Percentiles rank a stretch among this genome's conserved stretches.
Evolutionary conservation across 2,797 vertebrate species (phyloP).

Genomic region (Syngnathus rostellatus): DNA sequence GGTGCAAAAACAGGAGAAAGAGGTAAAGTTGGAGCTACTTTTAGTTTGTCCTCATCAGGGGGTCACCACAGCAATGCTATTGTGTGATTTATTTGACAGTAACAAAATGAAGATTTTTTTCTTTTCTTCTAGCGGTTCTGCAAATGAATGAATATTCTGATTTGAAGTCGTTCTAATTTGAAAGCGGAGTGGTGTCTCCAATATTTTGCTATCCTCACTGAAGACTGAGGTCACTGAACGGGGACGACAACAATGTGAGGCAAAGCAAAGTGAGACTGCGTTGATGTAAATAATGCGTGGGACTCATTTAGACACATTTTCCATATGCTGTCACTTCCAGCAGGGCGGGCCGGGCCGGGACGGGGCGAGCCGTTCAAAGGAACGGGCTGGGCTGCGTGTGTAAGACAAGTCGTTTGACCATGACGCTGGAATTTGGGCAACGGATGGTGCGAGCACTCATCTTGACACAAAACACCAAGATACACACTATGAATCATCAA

Average conservation of each 20-base stretch:
- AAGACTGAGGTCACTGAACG: constrained; percentile 1
- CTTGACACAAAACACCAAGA: constrained; percentile 56
- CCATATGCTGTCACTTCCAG: constrained; percentile 72
- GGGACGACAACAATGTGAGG: constrained; percentile 8
- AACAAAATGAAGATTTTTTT: no score
- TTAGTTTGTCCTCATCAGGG: no score
- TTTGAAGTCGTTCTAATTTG: no score
- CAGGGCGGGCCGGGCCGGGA: constrained; percentile 59
- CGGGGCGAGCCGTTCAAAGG: constrained; percentile 48
- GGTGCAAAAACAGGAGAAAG: no score
- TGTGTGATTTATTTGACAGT: no score
- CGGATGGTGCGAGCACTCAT: constrained; percentile 32
- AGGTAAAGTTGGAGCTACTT: no score
- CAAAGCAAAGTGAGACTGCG: constrained; percentile 45
- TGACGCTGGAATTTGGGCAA: constrained; percentile 49
- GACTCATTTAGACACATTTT: constrained; percentile 66
- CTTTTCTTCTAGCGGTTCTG: no score
- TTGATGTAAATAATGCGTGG: constrained; percentile 61
- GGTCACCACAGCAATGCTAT: no score
- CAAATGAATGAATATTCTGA: no score
- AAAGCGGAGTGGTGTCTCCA: no score
- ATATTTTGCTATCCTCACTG: no score
- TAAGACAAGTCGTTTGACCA: constrained; percentile 67
- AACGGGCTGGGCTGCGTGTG: constrained; percentile 48
- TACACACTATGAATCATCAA: constrained; percentile 26